Evolutionary conservation across 2,888 invertebrate genomes (phyloP).

Genomic region (Drosophila peninsularis): DNA sequence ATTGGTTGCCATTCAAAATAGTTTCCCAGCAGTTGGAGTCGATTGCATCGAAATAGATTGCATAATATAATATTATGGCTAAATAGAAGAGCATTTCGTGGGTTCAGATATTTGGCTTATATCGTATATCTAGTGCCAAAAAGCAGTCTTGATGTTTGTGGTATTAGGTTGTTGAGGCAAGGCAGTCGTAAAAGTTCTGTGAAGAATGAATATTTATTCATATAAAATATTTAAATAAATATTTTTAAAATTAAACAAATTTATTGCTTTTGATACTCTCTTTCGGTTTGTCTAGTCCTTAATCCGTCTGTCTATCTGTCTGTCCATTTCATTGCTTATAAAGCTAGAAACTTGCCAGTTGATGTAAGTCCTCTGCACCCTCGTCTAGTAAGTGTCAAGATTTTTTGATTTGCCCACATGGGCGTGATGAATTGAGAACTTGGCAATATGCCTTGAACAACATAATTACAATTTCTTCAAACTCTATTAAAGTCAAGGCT

Average conservation of each 20-base stretch:
- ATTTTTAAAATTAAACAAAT: no score
- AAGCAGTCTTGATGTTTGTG: not conserved
- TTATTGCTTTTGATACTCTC: not conserved
- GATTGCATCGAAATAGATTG: not conserved
- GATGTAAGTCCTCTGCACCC: no score
- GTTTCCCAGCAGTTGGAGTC: not conserved
- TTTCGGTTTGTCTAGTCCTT: no score
- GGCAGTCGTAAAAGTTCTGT: no score
- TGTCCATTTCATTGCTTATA: no score
- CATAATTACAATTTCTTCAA: not conserved
- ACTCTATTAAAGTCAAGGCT: not conserved
- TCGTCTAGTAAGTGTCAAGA: no score
- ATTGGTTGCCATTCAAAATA: not conserved
- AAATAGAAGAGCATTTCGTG: not conserved
- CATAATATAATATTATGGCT: not conserved
- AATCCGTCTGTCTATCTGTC: no score
- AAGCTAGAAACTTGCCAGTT: no score
- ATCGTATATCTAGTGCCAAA: not conserved
- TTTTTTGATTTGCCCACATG: no score
- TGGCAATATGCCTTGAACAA: not conserved
- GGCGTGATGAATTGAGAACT: not conserved
- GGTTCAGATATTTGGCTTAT: not conserved
- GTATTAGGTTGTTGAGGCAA: no score
- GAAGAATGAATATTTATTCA: no score
- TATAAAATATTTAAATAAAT: no score